A percentile compares a stretch with the other conserved stretches of the same genome.
Conservation (phyloP, 2,113 vertebrate genomes). For the zebrafish (Danio rerio) region GRCz12tu NC_133178.1:2840501-2841000, state of each 20-base stretch:
- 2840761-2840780: conserved; percentile 64
- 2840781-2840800: conserved; percentile 58
- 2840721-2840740: conserved; percentile 58
- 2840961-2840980: conserved; percentile 60
- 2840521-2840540: no score
- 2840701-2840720: conserved; percentile 67
- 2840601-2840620: no score
- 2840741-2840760: conserved; percentile 57
- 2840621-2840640: no score
- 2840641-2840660: no score
- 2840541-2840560: no score
- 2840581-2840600: no score
- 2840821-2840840: conserved; percentile 62
- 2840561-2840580: no score
- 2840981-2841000: conserved; percentile 61
- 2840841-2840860: conserved; percentile 48
- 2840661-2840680: not conserved
- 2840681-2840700: conserved; percentile 72
- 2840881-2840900: conserved; percentile 58
- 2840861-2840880: conserved; percentile 59
- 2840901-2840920: conserved; percentile 51
- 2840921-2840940: conserved; percentile 64
- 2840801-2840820: conserved; percentile 64
- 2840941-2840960: conserved; percentile 74
- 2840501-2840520: no score